Evolutionary conservation across 2,113 vertebrate species (phyloP).

Genomic region (Bothrops jararaca): DNA sequence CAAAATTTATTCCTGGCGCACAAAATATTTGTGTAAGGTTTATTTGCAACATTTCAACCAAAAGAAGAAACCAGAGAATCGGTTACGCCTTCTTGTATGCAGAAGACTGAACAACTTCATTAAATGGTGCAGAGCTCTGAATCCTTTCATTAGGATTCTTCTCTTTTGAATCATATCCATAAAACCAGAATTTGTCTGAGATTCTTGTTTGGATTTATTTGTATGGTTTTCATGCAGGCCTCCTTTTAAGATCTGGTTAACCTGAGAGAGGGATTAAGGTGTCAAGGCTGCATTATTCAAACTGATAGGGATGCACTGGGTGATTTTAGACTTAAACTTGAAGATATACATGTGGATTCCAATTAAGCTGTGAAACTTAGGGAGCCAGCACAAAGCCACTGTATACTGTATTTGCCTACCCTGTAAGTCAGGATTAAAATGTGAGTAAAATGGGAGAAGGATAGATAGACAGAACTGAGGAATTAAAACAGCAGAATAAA

Average conservation of each 20-base stretch:
- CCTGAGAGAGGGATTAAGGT: not conserved
- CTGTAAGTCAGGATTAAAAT: not conserved
- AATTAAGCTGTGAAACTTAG: not conserved
- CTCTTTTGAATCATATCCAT: conserved; percentile 69
- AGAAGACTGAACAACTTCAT: conserved; percentile 56
- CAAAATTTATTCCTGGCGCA: conserved; percentile 22
- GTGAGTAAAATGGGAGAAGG: not conserved
- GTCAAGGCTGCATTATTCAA: conserved; percentile 26
- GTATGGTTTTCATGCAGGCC: conserved; percentile 31
- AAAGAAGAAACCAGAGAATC: conserved; percentile 36
- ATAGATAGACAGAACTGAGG: not conserved
- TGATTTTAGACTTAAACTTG: not conserved
- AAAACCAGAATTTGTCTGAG: conserved; percentile 45
- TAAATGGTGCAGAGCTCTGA: conserved; percentile 48
- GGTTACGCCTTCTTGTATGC: conserved; percentile 17
- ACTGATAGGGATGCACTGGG: not conserved
- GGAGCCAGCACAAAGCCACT: not conserved
- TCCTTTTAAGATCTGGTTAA: conserved; percentile 11
- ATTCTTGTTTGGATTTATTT: conserved; percentile 44
- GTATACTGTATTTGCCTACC: not conserved
- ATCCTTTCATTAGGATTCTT: conserved; percentile 67
- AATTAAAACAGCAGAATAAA: not conserved
- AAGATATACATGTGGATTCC: not conserved
- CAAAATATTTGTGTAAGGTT: not conserved
- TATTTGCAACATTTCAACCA: conserved; percentile 15